Conservation (phyloP, 2,113 vertebrate genomes). For the Glaucidium brasilianum region DNA sequence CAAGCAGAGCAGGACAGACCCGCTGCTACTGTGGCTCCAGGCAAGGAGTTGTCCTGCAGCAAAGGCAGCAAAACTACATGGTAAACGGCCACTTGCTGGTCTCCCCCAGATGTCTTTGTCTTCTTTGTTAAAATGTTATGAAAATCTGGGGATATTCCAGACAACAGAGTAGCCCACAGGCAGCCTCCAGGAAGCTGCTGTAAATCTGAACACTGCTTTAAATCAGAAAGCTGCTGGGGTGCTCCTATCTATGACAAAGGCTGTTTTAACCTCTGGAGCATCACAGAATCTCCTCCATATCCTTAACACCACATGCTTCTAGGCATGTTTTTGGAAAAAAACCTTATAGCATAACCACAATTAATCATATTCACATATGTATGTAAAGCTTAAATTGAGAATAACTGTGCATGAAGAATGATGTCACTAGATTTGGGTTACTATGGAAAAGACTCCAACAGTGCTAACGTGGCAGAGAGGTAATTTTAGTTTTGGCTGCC, state of each 20-base stretch:
- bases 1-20: background rate
- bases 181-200: background rate
- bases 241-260: background rate
- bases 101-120: background rate
- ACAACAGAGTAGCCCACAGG: background rate
- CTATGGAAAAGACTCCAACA: background rate
- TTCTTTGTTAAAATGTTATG: background rate
- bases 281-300: background rate
- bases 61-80: background rate
- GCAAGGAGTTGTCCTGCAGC: background rate
- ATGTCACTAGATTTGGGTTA: background rate
- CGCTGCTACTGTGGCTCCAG: background rate
- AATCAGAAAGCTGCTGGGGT: background rate
- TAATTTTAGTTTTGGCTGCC: background rate
- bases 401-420: background rate
- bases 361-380: background rate
- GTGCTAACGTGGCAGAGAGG: fast-evolving
- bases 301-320: background rate
- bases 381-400: background rate
- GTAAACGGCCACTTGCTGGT: background rate
- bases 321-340: background rate
- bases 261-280: background rate
- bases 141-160: background rate
- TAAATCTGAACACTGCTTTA: background rate
- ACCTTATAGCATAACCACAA: background rate